phyloP scores from a whole-genome alignment of 2,888 invertebrate species.

The Pemphredon lugubris region DNA sequence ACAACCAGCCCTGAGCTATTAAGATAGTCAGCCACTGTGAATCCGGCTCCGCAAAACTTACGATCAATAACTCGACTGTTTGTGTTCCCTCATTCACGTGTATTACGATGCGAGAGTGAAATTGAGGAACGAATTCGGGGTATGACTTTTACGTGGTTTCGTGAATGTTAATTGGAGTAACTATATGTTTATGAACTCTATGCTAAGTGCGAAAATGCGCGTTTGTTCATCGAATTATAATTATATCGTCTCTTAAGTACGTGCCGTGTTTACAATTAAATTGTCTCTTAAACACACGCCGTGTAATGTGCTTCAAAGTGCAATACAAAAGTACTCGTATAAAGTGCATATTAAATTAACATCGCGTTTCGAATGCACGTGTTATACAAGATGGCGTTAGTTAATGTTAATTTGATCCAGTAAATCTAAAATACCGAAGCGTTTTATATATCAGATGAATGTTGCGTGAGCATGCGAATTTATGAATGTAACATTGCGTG shows the following conservation, averaged over 20 bases:
- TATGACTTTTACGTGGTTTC: not conserved
- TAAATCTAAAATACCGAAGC: too few relatives aligned
- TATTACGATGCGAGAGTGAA: too few relatives aligned
- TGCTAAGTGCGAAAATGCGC: too few relatives aligned
- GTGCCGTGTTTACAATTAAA: too few relatives aligned
- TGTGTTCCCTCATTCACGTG: constrained; percentile 1
- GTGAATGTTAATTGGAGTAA: not conserved
- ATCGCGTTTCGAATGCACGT: not conserved
- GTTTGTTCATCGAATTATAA: too few relatives aligned
- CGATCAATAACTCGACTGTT: constrained; percentile 50
- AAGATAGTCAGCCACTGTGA: constrained; percentile 42
- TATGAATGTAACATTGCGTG: not conserved
- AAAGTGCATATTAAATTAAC: not conserved
- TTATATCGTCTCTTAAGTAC: too few relatives aligned
- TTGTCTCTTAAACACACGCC: too few relatives aligned
- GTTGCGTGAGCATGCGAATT: not conserved
- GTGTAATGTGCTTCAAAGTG: too few relatives aligned
- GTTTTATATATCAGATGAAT: too few relatives aligned
- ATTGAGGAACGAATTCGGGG: not conserved
- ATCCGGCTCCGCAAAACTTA: constrained; percentile 29
- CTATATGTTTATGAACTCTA: not conserved
- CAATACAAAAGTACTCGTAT: too few relatives aligned
- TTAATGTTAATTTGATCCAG: too few relatives aligned
- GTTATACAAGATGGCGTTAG: too few relatives aligned
- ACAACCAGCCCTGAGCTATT: constrained; percentile 4